Evolutionary conservation across 2,888 invertebrate species (phyloP).

Genomic region (Ctenicera cuprea): DNA sequence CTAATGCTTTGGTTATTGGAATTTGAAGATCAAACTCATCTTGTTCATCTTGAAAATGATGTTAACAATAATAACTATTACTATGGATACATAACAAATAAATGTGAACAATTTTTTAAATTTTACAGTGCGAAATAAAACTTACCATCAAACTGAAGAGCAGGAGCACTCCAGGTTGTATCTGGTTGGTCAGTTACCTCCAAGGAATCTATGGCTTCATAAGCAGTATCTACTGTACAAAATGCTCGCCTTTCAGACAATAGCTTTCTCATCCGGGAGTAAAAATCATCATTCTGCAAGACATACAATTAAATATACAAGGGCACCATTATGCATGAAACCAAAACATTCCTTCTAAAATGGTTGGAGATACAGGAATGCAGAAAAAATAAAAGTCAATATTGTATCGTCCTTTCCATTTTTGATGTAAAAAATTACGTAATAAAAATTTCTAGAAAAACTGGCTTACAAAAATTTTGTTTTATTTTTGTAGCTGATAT

Average conservation of each 20-base stretch:
- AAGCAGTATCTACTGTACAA: slow-evolving; percentile 77
- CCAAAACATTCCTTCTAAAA: too few relatives aligned
- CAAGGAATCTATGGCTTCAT: slow-evolving; percentile 72
- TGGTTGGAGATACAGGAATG: too few relatives aligned
- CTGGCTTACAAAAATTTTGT: too few relatives aligned
- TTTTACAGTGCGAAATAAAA: too few relatives aligned
- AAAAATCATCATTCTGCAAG: slow-evolving; percentile 70
- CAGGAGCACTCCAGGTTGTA: slow-evolving; percentile 24
- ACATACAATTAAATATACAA: slow-evolving; percentile 35
- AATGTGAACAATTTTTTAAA: too few relatives aligned
- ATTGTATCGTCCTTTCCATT: too few relatives aligned
- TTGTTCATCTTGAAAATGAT: slow-evolving; percentile 71
- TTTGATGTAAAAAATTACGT: too few relatives aligned
- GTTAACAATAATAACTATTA: neutral
- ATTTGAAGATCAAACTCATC: slow-evolving; percentile 74
- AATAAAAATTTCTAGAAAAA: too few relatives aligned
- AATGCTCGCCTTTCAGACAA: slow-evolving; percentile 76
- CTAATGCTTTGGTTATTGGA: slow-evolving; percentile 71
- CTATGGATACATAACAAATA: neutral
- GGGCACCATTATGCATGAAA: too few relatives aligned
- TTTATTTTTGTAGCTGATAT: too few relatives aligned
- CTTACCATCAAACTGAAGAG: slow-evolving; percentile 57
- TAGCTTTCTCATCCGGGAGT: slow-evolving; percentile 74
- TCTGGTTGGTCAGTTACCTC: slow-evolving; percentile 47
- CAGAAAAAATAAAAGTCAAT: too few relatives aligned